Evolutionary conservation across 2,113 vertebrate genomes (phyloP), one percentile per base, ranked within the genome.

Genomic region (Odocoileus hemionus): DNA sequence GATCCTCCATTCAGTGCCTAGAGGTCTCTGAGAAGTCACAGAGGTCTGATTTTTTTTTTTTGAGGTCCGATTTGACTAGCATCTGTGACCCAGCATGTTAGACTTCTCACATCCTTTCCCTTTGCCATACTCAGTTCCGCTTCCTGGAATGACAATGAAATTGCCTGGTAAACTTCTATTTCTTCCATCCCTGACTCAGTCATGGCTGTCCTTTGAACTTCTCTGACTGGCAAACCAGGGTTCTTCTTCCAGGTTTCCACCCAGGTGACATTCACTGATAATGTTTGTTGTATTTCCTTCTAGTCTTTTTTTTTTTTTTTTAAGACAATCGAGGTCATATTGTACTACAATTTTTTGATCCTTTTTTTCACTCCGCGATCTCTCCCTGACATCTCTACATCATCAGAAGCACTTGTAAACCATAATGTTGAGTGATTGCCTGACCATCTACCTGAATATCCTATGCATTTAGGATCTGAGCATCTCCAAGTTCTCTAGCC

Each of bases 341-440:
- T 55, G 30, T 50, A 30, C 16, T 86, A 67, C 25, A 86, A 36
- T 87, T 94, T 64, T 93, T 58, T 80, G 28, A 87, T 92, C 15
- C 76, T 89, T 19, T 82, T 89, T 95, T 89, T 91, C 50, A 60
- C 58, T 67, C 54, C 64, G 58, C 0, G 1, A 19, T 83, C 39
- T 86, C 45, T 92, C 86, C 61, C 6, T 50, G 57, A 25, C 23
- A 87, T 47, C 4, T 45, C 47, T 78, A 54, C 8, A 26, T 90
- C 64, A 84, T 94, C 76, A 87, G 83, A 93, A 94, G 96, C 86
- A 4, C 30, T 92, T 83, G 78, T 76, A 79, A 96, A 93, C 19
- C 12, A 50, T 36, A 57, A 55, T 92, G 74, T 83, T 50, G 45
- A 92, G 60, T 74, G 57, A 26, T 55, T 80, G 25, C 74, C 28